phyloP scores from a whole-genome alignment of 1,140 invertebrate genomes.

The Saxidomus purpurata region DNA sequence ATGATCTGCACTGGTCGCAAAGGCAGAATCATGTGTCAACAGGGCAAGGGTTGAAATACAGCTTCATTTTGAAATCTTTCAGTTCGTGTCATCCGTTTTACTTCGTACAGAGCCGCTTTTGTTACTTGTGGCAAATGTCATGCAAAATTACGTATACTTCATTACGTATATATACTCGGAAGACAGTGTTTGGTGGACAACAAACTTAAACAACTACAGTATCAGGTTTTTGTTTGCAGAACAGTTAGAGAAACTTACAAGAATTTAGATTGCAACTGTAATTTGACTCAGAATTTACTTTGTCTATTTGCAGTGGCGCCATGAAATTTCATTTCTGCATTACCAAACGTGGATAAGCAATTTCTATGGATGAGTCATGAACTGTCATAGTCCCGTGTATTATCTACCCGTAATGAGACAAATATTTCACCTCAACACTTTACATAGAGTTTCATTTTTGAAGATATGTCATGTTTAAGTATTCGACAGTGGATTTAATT shows the following conservation, averaged over 20 bases:
- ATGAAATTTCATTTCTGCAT: background rate
- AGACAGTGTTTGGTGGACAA: no score
- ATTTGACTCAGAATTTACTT: conserved; percentile 34
- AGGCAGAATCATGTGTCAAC: no score
- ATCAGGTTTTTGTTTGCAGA: background rate
- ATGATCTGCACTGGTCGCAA: no score
- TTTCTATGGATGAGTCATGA: conserved; percentile 43
- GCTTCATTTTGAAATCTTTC: no score
- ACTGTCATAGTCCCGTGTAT: conserved; percentile 25
- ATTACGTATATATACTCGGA: no score
- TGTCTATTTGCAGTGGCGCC: conserved; percentile 32
- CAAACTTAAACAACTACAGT: background rate
- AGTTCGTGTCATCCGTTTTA: no score
- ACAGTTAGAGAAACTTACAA: background rate
- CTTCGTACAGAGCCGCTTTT: no score
- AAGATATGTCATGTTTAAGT: conserved; percentile 59
- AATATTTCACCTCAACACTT: conserved; percentile 53
- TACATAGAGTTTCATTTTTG: conserved; percentile 22
- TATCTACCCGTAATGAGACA: conserved; percentile 15
- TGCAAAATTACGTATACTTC: background rate
- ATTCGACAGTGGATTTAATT: conserved; percentile 63
- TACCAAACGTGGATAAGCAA: background rate
- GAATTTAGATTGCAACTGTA: conserved; percentile 21
- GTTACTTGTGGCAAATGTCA: background rate
- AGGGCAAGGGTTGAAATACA: no score